These are phyloP conservation scores for Bungarus multicinctus DNA, from an alignment of 2,113 vertebrate species.

Conservation along the genomic window DNA sequence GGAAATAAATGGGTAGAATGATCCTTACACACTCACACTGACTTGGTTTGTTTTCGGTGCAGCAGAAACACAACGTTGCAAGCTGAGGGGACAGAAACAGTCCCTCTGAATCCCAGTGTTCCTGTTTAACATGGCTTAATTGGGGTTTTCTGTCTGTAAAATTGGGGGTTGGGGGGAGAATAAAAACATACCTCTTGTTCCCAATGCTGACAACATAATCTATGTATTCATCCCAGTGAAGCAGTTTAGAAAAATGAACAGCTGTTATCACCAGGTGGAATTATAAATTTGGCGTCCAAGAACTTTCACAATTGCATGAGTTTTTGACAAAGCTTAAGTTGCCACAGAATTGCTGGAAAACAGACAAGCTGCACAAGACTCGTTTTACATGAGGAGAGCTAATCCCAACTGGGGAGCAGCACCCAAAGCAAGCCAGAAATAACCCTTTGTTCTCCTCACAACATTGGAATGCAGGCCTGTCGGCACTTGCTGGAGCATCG, in stretches of 20 bases:
- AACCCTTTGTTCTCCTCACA: not conserved
- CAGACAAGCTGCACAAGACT: constrained; percentile 12
- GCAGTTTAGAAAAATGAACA: not conserved
- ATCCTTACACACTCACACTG: not conserved
- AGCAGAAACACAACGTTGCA: not conserved
- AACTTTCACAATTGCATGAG: not conserved
- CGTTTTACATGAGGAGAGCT: not conserved
- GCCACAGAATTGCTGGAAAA: constrained; percentile 16
- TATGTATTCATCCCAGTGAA: not conserved
- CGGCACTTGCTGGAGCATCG: not conserved
- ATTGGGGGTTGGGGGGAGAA: not conserved
- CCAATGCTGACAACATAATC: not conserved
- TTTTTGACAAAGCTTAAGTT: constrained; percentile 29
- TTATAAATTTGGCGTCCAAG: constrained; percentile 1
- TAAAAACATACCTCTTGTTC: not conserved
- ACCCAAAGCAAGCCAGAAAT: constrained; percentile 42
- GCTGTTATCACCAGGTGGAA: constrained; percentile 17
- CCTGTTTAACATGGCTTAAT: not conserved
- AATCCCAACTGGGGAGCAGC: constrained; percentile 13
- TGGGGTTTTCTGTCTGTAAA: not conserved
- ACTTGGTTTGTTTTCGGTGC: not conserved
- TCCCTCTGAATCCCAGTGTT: not conserved
- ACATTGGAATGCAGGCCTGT: constrained; percentile 1
- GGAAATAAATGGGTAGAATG: not conserved
- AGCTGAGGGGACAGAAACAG: not conserved